A percentile compares a stretch with the other conserved stretches of the same genome.
phyloP scores from a whole-genome alignment of 2,113 vertebrate genomes.

The Neolamprologus falcicula region DNA sequence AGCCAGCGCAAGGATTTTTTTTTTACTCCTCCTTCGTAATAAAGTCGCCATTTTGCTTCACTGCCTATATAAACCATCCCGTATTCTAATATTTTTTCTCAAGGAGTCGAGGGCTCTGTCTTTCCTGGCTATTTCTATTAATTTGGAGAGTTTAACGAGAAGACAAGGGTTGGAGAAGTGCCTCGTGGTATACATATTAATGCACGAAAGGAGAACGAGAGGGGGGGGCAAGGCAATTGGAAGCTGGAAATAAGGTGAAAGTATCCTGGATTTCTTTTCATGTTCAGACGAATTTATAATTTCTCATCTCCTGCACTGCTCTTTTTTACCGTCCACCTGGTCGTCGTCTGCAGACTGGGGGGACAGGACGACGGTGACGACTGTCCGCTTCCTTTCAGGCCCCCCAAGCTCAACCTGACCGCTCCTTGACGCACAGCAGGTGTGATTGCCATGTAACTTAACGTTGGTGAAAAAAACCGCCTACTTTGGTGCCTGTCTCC shows the following conservation, averaged over 20 bases:
- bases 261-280: conserved; percentile 49
- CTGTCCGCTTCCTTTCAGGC: conserved; percentile 36
- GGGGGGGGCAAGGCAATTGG: conserved; percentile 31
- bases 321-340: conserved; percentile 2
- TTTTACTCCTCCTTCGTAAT: conserved; percentile 81
- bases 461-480: conserved; percentile 46
- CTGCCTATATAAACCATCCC: conserved; percentile 77
- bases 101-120: conserved; percentile 44
- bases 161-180: conserved; percentile 56
- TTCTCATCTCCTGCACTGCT: conserved; percentile 4
- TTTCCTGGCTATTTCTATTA: conserved; percentile 33
- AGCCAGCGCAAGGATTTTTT: conserved; percentile 68
- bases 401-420: conserved; percentile 27
- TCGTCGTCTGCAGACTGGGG: conserved; percentile 36
- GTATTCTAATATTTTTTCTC: conserved; percentile 67
- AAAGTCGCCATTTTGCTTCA: conserved; percentile 96
- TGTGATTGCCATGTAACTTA: conserved; percentile 69
- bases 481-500: conserved; percentile 59
- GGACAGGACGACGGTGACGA: conserved; percentile 44
- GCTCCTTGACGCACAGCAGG: conserved; percentile 58
- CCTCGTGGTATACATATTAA: conserved; percentile 71
- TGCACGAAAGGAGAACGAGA: conserved; percentile 43
- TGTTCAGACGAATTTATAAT: conserved; percentile 21
- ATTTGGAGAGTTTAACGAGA: conserved; percentile 48
- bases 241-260: conserved; percentile 64